These are phyloP conservation scores for Sphaeridia pumilis DNA, from an alignment of 2,888 invertebrate genomes.

Conservation along the genomic window DNA sequence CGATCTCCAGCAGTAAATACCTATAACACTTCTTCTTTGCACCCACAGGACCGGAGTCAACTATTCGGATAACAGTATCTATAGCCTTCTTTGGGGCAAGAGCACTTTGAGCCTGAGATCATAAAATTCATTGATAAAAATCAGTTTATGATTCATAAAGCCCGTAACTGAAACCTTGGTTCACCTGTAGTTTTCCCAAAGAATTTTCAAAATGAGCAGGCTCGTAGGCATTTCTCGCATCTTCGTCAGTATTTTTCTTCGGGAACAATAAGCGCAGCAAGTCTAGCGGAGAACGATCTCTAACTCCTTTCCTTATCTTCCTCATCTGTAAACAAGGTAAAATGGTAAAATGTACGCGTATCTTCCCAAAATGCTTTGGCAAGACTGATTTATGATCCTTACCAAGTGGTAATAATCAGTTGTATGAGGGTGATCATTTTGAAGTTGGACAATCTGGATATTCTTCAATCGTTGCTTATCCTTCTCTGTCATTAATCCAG, in stretches of 20 bases:
- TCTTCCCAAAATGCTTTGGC: too few relatives aligned
- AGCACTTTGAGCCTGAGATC: conserved; percentile 66
- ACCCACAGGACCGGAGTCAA: conserved; percentile 38
- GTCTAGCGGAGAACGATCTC: conserved; percentile 8
- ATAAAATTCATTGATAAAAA: too few relatives aligned
- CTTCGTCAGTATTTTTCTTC: conserved; percentile 27
- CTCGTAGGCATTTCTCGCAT: conserved; percentile 46
- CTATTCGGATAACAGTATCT: conserved; percentile 53
- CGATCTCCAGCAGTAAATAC: conserved; percentile 76
- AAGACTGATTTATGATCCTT: too few relatives aligned
- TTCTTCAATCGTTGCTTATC: conserved; percentile 96
- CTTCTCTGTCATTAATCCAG: conserved; percentile 78
- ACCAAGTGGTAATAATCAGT: conserved; percentile 96
- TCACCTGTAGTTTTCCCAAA: conserved; percentile 78
- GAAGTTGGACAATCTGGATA: conserved; percentile 85
- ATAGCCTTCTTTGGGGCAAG: conserved; percentile 83
- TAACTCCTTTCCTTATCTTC: conserved; percentile 5
- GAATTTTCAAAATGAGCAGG: conserved; percentile 91
- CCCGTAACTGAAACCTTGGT: too few relatives aligned
- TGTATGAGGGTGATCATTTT: conserved; percentile 87
- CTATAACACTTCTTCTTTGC: conserved; percentile 56
- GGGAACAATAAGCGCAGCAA: conserved; percentile 27
- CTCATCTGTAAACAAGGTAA: too few relatives aligned
- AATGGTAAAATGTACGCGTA: too few relatives aligned
- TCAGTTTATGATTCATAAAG: too few relatives aligned